Percentiles rank a stretch among this genome's conserved stretches.
phyloP scores from a whole-genome alignment of 2,888 invertebrate species.

The Lymantria monacha region DNA sequence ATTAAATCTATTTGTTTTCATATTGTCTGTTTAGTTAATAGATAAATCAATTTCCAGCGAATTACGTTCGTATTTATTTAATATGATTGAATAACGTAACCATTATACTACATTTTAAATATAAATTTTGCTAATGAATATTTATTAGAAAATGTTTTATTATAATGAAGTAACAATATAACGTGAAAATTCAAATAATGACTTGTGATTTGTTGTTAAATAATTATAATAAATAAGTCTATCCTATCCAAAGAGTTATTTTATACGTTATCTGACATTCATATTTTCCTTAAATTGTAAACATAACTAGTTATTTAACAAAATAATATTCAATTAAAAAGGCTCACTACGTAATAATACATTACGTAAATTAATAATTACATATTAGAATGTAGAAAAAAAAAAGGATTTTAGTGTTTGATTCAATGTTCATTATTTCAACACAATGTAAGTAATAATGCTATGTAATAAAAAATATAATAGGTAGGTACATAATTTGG shows the following conservation, averaged over 20 bases:
- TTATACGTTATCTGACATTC: too few relatives aligned
- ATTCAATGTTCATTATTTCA: slow-evolving; percentile 2
- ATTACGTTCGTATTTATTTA: not conserved
- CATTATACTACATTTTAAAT: not conserved
- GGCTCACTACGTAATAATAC: not conserved
- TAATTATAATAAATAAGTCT: too few relatives aligned
- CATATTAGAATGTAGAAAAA: not conserved
- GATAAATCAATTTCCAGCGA: not conserved
- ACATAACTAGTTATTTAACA: not conserved
- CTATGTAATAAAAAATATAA: slow-evolving; percentile 1
- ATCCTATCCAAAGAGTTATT: too few relatives aligned
- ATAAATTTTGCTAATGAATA: too few relatives aligned
- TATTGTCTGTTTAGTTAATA: slow-evolving; percentile 9
- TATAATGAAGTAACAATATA: too few relatives aligned
- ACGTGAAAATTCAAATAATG: too few relatives aligned
- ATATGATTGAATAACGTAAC: not conserved
- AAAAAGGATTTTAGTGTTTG: not conserved
- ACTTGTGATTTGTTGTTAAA: too few relatives aligned
- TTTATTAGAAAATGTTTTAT: too few relatives aligned
- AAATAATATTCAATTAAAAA: not conserved
- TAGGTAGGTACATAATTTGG: slow-evolving; percentile 5
- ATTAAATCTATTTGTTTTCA: slow-evolving; percentile 20
- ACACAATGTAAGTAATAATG: slow-evolving; percentile 1
- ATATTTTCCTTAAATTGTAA: too few relatives aligned
- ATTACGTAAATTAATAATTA: not conserved